phyloP scores from a whole-genome alignment of 2,888 invertebrate genomes.

The Lasius platythorax region DNA sequence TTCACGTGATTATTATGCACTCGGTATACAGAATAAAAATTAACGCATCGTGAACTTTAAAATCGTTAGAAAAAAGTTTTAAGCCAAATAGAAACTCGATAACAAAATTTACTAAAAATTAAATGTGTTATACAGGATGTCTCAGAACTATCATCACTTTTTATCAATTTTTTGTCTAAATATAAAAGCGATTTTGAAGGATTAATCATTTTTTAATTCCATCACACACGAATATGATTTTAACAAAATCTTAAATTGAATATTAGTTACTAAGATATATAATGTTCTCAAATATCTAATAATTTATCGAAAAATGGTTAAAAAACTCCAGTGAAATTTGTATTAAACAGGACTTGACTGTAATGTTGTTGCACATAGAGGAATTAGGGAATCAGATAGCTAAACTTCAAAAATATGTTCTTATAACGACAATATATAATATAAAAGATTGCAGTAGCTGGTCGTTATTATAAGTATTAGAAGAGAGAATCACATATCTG shows the following conservation, averaged over 20 bases:
- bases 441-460: conserved; percentile 5
- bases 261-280: conserved; percentile 12
- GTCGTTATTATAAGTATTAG: background rate
- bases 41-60: background rate
- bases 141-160: background rate
- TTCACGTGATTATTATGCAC: conserved; percentile 10
- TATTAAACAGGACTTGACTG: background rate
- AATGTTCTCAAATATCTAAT: background rate
- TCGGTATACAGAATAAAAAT: background rate
- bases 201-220: conserved; percentile 6
- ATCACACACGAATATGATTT: background rate
- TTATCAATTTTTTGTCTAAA: background rate
- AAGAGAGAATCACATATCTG: background rate
- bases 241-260: background rate
- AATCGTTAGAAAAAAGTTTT: background rate
- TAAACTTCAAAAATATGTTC: background rate
- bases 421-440: background rate
- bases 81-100: background rate
- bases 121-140: background rate
- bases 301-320: background rate
- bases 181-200: background rate
- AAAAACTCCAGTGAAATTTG: background rate
- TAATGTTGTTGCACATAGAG: background rate
- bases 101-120: background rate
- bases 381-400: background rate